These are phyloP conservation scores for Drosophila leonis DNA, from an alignment of 2,888 invertebrate genomes.

Conservation along the genomic window DNA sequence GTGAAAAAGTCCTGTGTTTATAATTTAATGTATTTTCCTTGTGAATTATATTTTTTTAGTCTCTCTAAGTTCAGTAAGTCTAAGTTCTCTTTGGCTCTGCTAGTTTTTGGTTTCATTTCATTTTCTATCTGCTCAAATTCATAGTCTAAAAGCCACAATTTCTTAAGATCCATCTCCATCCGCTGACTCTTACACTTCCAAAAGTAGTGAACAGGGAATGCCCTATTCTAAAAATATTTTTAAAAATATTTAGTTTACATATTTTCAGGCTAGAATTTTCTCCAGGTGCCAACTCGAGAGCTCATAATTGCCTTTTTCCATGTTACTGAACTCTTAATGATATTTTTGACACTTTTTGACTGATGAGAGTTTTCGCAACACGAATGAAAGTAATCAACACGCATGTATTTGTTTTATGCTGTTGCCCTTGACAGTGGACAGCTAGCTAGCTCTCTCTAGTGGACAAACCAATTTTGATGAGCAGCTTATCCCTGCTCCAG, in stretches of 20 bases:
- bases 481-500: conserved; percentile 25
- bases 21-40: no score
- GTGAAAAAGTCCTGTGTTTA: neutral
- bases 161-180: no score
- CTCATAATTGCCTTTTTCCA: conserved; percentile 35
- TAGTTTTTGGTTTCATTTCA: no score
- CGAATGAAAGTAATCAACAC: conserved; percentile 42
- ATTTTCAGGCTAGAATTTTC: neutral
- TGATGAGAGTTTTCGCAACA: conserved; percentile 19
- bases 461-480: conserved; percentile 9
- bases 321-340: conserved; percentile 45
- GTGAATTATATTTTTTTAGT: neutral
- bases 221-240: neutral
- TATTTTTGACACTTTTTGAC: conserved; percentile 29
- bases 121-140: no score
- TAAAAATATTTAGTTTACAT: neutral
- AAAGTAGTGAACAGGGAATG: neutral
- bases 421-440: conserved; percentile 40
- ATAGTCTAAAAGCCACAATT: no score
- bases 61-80: neutral
- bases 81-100: no score
- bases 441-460: neutral
- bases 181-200: neutral
- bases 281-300: neutral
- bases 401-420: neutral